Evolutionary conservation across 2,888 invertebrate genomes (phyloP), one percentile per base, ranked within the genome.

Genomic region (Anthrax anthrax): DNA sequence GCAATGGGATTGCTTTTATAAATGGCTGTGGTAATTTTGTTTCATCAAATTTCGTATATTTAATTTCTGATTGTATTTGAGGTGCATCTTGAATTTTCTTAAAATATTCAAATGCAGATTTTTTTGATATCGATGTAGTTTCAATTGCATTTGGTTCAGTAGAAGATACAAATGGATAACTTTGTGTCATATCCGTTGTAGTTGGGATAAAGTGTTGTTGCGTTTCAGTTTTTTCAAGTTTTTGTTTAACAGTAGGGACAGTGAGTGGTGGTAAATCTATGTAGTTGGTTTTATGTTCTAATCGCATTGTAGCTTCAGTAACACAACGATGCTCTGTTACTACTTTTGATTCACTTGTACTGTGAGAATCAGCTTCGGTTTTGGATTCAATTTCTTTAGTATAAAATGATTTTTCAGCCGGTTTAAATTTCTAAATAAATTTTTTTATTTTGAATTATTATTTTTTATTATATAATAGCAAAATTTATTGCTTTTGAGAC

Each of bases 91-190:
- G 55, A 18, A 80, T 75, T 60, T 79, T 75, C 49, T 79, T 78
- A 56, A 81, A 81, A 59, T 76, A 81, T 55, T 77, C 78, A 41
- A 79, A 66, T 2, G 81, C 80, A 45, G 77, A 76, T 52, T 78
- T 72, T 54, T 76, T 80, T 8, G 77, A 73, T 50, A 80, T 78
- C 9, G 75, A 76, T 36, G 70, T 70, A 1, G 73, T 74, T 60
- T 79, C 76, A 47, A 46, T 18, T 17, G 17, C 12, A 18, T 41
- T 46, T n/a, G 37, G 27, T 39, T 51, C 43, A n/a, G n/a, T n/a
- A 12, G 60, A 52, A 32, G 60, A 61, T 48, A 61, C 57, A 46
- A 56, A 59, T 19, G 64, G 60, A 43, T 58, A 57, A 48, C 57
- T 59, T 54, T 63, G 61, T 47, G 60, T 58, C 12, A 54, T 45